Evolutionary conservation across 2,797 vertebrate genomes (phyloP).

Genomic region (Trematomus bernacchii): DNA sequence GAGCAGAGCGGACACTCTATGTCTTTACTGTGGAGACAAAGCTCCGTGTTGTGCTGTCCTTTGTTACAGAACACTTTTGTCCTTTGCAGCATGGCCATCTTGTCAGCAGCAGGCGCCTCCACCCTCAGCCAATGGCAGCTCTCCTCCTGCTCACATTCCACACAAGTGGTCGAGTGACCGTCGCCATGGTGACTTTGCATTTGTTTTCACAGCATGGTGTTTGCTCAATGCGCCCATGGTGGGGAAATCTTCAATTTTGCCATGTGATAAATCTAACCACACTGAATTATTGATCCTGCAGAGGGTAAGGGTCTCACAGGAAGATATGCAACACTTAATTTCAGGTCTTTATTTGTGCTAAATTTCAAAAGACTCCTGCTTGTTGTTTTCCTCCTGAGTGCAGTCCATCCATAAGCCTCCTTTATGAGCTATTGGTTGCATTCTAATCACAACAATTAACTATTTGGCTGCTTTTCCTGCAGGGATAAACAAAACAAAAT

Average conservation of each 20-base stretch:
- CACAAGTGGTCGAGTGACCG: conserved; percentile 43
- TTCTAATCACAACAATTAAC: conserved; percentile 19
- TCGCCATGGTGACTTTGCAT: conserved; percentile 70
- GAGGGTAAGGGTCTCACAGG: neutral
- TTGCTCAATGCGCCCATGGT: conserved; percentile 22
- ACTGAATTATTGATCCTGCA: neutral
- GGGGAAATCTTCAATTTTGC: conserved; percentile 10
- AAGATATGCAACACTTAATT: neutral
- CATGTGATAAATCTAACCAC: neutral
- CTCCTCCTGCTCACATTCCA: conserved; percentile 58
- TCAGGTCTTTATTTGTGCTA: neutral
- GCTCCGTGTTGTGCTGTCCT: conserved; percentile 10
- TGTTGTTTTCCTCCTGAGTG: neutral
- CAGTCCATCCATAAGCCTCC: neutral
- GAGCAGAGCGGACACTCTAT: neutral
- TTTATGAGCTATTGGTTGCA: neutral
- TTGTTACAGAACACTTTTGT: conserved; percentile 12
- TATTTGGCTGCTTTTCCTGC: neutral
- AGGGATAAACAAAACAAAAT: neutral
- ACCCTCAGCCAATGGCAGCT: conserved; percentile 39
- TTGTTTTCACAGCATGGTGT: conserved; percentile 38
- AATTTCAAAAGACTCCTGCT: neutral
- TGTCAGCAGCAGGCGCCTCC: conserved; percentile 50
- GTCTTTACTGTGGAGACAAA: neutral
- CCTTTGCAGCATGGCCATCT: conserved; percentile 56